A percentile compares a stretch with the other conserved stretches of the same genome.
These are phyloP conservation scores for Fragum whitleyi DNA, from an alignment of 2,888 invertebrate genomes.

Conservation along the genomic window DNA sequence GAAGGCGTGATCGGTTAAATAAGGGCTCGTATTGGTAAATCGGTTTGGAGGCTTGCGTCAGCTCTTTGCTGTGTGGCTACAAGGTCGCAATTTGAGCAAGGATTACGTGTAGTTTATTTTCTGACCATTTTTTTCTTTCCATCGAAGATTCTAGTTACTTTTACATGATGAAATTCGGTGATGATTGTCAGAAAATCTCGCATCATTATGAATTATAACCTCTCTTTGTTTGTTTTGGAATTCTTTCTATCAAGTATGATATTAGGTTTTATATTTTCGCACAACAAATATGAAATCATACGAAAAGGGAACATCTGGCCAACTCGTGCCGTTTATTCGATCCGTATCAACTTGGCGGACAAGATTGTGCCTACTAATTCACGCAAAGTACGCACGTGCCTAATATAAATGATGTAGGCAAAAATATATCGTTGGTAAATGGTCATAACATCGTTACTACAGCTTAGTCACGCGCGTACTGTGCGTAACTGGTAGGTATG, in stretches of 20 bases:
- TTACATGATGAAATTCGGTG: slow-evolving; percentile 5
- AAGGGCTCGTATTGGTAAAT: slow-evolving; percentile 63
- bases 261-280: too few species aligned
- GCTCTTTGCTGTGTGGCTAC: slow-evolving; percentile 16
- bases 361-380: too few species aligned
- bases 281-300: too few species aligned
- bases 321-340: too few species aligned
- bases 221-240: neutral
- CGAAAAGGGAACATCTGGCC: too few species aligned
- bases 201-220: slow-evolving; percentile 17
- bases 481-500: too few species aligned
- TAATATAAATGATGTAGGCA: too few species aligned
- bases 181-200: neutral
- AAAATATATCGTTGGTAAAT: too few species aligned
- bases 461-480: too few species aligned
- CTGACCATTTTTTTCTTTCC: neutral
- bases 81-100: neutral
- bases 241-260: neutral
- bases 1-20: slow-evolving; percentile 53
- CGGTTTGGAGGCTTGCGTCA: slow-evolving; percentile 62
- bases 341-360: too few species aligned
- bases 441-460: too few species aligned
- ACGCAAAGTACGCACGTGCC: too few species aligned
- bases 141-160: neutral
- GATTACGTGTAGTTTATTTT: slow-evolving; percentile 25